Base-by-base conservation (phyloP, 2,797 vertebrate species). In the Euphonia xanthogaster region DNA sequence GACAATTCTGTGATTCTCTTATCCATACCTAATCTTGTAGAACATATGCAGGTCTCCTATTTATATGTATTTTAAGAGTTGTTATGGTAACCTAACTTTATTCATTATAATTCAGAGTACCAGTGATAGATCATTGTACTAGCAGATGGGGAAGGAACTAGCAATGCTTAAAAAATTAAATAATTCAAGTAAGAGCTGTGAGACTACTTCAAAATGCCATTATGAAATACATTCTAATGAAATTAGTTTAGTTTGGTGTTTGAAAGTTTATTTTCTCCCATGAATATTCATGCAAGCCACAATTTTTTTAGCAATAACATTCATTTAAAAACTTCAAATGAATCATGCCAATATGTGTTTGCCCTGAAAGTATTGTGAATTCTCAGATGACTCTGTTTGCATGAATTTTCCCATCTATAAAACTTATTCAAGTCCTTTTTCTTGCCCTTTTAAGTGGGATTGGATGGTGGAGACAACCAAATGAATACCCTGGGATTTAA, bases 281-380 rank as follows among this genome's bases (percentile, higher is more conserved):
- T 94, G 92, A 96, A 96, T 95, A 96, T 96, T 95, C 90, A 97
- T 92, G 33, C 7, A 70, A 66, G 48, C 74, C 45, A 33, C 40
- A 72, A 11, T 18, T 47, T 60, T 82, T 83, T 94, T 60, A 85
- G 92, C 81, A 94, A 61, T 82, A 95, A 83, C 67, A 61, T 80
- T 95, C 16, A 79, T 90, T 88, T 63, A 58, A 67, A 81, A 90
- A 44, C 15, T 80, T 86, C 50, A 96, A 93, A 94, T 95, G 88
- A 97, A 94, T 97, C 92, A 91, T 82, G 86, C 60, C 86, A 82
- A 80, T 93, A 87, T 91, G 80, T 53, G 50, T 82, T 95, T 96
- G 88, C 92, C 92, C 90, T 94, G 77, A 76, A 95, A 91, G 40
- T 67, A 27, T 37, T 94, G 83, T 67, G 86, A 94, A 96, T 93